A percentile compares a stretch with the other conserved stretches of the same genome.
These are phyloP conservation scores for Mobula birostris DNA, from an alignment of 2,113 vertebrate genomes.

Conservation along the genomic window DNA sequence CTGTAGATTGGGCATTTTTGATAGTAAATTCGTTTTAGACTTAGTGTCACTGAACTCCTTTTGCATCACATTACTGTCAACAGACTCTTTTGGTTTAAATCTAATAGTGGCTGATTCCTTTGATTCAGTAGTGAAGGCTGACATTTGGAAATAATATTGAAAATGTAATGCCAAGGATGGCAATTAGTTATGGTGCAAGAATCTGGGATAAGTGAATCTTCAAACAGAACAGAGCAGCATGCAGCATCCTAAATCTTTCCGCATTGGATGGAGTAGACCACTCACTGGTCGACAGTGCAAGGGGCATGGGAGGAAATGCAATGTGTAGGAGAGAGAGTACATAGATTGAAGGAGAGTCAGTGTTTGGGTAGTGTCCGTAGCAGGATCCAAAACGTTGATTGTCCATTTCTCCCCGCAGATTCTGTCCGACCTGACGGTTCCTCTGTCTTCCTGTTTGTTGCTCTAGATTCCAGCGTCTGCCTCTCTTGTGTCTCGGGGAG, in stretches of 20 bases:
- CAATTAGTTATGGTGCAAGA: not conserved
- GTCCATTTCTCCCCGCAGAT: too few relatives aligned
- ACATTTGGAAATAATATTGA: not conserved
- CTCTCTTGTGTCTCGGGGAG: too few relatives aligned
- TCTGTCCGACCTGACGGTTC: too few relatives aligned
- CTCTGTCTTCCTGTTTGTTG: too few relatives aligned
- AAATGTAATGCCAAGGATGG: not conserved
- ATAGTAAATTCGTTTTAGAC: not conserved
- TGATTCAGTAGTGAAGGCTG: not conserved
- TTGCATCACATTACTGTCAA: not conserved
- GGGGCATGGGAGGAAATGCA: not conserved
- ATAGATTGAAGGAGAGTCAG: not conserved
- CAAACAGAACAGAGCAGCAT: not conserved
- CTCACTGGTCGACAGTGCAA: not conserved
- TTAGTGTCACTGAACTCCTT: slow-evolving; percentile 1
- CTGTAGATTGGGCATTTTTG: not conserved
- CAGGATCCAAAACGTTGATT: too few relatives aligned
- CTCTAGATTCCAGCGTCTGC: too few relatives aligned
- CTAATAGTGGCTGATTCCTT: not conserved
- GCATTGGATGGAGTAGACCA: not conserved
- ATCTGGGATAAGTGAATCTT: not conserved
- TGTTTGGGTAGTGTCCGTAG: not conserved
- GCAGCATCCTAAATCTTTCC: not conserved
- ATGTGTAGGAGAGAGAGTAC: not conserved
- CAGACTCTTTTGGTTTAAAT: not conserved